Evolutionary conservation across 2,113 vertebrate species (phyloP).

Genomic region (Sebastes fasciatus): DNA sequence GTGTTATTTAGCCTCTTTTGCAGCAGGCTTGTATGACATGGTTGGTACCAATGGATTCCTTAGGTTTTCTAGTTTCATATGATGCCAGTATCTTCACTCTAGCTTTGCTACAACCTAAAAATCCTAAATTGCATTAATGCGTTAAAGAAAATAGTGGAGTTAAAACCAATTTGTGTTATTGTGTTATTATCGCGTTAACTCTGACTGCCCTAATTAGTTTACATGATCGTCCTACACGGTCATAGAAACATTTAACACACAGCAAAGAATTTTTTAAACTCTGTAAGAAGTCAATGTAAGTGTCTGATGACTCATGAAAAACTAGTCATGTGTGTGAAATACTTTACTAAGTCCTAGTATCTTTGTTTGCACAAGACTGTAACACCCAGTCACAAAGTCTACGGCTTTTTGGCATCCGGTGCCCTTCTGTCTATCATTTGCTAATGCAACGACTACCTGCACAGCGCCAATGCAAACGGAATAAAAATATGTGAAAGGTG

Average conservation of each 20-base stretch:
- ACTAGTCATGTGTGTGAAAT: conserved; percentile 15
- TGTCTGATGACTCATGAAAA: conserved; percentile 32
- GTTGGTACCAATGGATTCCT: no score
- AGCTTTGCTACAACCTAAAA: no score
- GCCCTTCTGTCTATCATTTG: conserved; percentile 24
- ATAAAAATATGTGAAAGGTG: background rate
- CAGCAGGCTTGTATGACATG: no score
- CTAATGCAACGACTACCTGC: background rate
- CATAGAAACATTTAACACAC: background rate
- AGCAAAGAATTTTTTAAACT: background rate
- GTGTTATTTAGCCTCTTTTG: no score
- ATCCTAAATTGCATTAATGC: no score
- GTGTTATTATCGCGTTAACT: background rate
- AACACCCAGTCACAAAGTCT: conserved; percentile 47
- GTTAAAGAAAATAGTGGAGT: no score
- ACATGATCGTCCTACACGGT: background rate
- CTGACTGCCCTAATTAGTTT: background rate
- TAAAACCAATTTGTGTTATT: no score
- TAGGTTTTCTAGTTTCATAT: no score
- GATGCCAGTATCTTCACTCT: no score
- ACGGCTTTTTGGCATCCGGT: conserved; percentile 12
- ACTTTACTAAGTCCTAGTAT: background rate
- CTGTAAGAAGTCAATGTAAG: background rate
- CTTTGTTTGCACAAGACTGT: conserved; percentile 47
- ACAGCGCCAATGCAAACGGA: conserved; percentile 1